These are phyloP conservation scores for Galeopsomyia nigrocyanea DNA, from an alignment of 2,888 invertebrate genomes.

Conservation along the genomic window DNA sequence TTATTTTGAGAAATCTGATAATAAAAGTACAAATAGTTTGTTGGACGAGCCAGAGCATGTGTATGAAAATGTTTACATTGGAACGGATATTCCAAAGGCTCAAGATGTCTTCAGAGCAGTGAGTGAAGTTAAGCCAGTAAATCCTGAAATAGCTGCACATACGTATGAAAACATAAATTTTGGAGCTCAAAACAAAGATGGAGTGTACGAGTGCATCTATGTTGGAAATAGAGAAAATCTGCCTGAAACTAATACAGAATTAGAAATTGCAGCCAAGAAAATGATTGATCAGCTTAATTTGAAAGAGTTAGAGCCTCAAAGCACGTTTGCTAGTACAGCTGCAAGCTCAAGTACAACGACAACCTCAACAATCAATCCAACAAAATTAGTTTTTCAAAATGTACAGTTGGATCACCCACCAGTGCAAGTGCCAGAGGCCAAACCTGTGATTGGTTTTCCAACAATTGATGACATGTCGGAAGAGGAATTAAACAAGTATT, in stretches of 20 bases:
- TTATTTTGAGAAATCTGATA: constrained; percentile 40
- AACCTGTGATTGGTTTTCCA: constrained; percentile 59
- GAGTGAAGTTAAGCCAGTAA: constrained; percentile 41
- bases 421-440: constrained; percentile 47
- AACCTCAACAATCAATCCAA: constrained; percentile 41
- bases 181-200: constrained; percentile 49
- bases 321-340: constrained; percentile 30
- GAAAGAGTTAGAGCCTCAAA: constrained; percentile 46
- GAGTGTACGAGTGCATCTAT: constrained; percentile 56
- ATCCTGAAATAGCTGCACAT: constrained; percentile 47
- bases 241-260: constrained; percentile 52
- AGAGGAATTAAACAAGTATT: constrained; percentile 66
- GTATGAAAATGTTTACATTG: constrained; percentile 60
- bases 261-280: constrained; percentile 55
- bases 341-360: constrained; percentile 17
- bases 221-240: constrained; percentile 52
- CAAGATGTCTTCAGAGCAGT: constrained; percentile 46
- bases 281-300: constrained; percentile 52
- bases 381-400: constrained; percentile 52
- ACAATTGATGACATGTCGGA: constrained; percentile 65
- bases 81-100: constrained; percentile 53
- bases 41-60: constrained; percentile 54
- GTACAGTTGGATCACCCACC: constrained; percentile 48
- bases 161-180: constrained; percentile 58
- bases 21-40: constrained; percentile 41